A percentile compares a stretch with the other conserved stretches of the same genome.
Evolutionary conservation across 2,888 invertebrate genomes (phyloP).

Genomic region (Electrophaes corylata): DNA sequence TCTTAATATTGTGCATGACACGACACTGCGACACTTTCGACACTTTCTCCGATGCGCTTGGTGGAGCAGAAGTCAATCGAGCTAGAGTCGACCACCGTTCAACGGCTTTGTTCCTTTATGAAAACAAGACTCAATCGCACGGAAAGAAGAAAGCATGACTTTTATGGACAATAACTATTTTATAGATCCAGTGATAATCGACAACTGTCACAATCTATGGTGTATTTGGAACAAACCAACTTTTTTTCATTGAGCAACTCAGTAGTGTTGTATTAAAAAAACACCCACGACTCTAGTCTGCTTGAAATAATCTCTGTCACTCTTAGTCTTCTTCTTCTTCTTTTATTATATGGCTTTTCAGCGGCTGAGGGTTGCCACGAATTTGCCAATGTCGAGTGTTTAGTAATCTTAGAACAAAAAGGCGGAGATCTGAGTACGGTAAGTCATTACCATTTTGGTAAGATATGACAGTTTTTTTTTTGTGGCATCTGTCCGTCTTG

Average conservation of each 20-base stretch:
- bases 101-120: conserved; percentile 27
- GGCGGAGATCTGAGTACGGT: too few relatives aligned
- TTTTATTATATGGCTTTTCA: too few relatives aligned
- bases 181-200: background rate
- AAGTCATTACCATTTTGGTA: too few relatives aligned
- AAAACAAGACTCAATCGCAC: conserved; percentile 20
- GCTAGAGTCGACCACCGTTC: conserved; percentile 17
- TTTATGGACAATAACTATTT: conserved; percentile 1
- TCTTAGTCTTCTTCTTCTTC: too few relatives aligned
- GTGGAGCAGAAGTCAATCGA: conserved; percentile 33
- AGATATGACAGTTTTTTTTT: too few relatives aligned
- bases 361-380: too few relatives aligned
- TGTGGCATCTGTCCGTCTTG: too few relatives aligned
- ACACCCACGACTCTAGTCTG: too few relatives aligned
- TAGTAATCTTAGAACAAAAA: too few relatives aligned
- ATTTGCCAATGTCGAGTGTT: too few relatives aligned
- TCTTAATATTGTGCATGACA: conserved; percentile 13
- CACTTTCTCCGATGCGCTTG: conserved; percentile 42
- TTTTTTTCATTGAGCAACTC: background rate
- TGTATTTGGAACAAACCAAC: background rate
- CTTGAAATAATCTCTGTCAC: too few relatives aligned
- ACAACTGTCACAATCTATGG: background rate
- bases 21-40: conserved; percentile 27
- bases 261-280: too few relatives aligned
- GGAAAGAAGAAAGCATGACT: conserved; percentile 17